phyloP scores from a whole-genome alignment of 2,113 vertebrate species.

The Orthochromis malagaraziensis region DNA sequence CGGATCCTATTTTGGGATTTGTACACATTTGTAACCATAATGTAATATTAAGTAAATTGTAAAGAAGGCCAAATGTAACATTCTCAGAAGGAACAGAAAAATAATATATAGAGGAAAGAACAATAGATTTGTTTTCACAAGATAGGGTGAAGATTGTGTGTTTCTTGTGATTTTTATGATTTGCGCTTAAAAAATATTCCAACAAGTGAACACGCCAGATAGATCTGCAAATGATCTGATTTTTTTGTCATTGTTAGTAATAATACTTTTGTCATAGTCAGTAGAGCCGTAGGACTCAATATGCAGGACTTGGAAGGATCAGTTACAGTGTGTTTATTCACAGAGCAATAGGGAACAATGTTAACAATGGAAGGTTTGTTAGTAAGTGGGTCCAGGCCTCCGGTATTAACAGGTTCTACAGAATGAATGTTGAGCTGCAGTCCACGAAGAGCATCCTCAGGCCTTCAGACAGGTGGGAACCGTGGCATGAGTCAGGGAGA shows the following conservation, averaged over 20 bases:
- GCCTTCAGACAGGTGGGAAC: background rate
- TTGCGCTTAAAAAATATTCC: background rate
- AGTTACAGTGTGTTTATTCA: background rate
- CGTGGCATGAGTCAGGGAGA: background rate
- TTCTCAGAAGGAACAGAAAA: background rate
- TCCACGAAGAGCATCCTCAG: background rate
- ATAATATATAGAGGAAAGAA: background rate
- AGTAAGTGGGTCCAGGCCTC: background rate
- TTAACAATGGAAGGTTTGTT: background rate
- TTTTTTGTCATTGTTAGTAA: background rate
- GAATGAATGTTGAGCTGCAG: background rate
- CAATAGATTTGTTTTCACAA: background rate
- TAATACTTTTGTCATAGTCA: background rate
- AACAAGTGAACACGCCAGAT: background rate
- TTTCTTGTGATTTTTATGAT: background rate
- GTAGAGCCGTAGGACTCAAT: rapidly evolving
- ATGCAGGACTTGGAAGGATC: background rate
- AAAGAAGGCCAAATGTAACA: background rate
- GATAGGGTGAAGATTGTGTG: background rate
- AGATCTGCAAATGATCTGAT: background rate
- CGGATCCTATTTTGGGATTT: background rate
- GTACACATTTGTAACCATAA: background rate
- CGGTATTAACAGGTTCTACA: background rate
- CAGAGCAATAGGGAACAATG: background rate
- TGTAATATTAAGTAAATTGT: background rate